Evolutionary conservation across 2,888 invertebrate species (phyloP), one percentile per base, ranked within the genome.

Genomic region (Imbricaverruca yamaguchii): DNA sequence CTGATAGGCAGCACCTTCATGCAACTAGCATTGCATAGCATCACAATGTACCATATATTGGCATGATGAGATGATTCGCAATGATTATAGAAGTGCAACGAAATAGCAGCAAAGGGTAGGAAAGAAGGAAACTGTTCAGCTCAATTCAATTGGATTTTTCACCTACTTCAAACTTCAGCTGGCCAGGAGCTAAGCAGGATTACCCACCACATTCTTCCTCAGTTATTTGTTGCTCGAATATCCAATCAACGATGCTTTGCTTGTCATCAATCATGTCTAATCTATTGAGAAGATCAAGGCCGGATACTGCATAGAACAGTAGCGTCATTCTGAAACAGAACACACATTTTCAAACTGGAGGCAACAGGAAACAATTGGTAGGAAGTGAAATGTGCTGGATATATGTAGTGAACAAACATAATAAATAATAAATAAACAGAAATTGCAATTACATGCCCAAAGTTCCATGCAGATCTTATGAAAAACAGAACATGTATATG

Each of bases 191-290:
- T 59, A 59, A 59, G 11, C 11, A 59, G 12, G 15, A 59, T 7
- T 15, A 15, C 69, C 21, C 39, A 74, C 74, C 74, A 21, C 74
- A 74, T 21, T 13, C 18, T 9, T 67, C 63, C 18, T 79, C 23
- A 39, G 81, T 81, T n/a, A 84, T 82, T 77, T 84, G 84, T 55
- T 83, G 80, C 21, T 82, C 80, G 74, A 83, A 98, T 82, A 98
- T 92, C 97, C 97, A 98, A 81, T 96, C 92, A 83, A 96, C 92
- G 67, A 96, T 93, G 82, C 91, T 90, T 82, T 90, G 87, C 84
- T 91, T 91, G 11, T 84, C 83, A 9, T 91, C 89, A 80, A 97
- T 87, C 81, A 91, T 88, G 84, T 93, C 90, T 82, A 96, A 88
- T n/a, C 92, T 91, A 84, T 93, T 91, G 9, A 98, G 89, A 53